phyloP scores from a whole-genome alignment of 2,797 vertebrate genomes.

The Sebastes paucispinis region DNA sequence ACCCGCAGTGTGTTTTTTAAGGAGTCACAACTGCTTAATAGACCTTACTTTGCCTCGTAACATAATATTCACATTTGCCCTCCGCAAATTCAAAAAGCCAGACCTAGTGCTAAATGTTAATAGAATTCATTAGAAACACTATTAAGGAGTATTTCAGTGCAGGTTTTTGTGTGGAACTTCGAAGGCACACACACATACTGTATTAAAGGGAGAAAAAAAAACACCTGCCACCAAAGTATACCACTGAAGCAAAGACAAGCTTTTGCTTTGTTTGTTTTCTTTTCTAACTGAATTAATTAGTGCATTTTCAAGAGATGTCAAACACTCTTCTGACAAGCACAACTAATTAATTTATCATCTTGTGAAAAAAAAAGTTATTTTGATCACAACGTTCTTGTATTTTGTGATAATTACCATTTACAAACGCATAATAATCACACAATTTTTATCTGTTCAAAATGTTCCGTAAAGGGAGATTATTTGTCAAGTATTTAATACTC shows the following conservation, averaged over 20 bases:
- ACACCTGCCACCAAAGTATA: not conserved
- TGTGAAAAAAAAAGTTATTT: not conserved
- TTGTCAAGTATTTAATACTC: too few species aligned
- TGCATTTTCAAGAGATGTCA: not conserved
- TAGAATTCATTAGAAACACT: conserved; percentile 12
- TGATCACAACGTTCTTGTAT: not conserved
- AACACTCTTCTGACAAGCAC: not conserved
- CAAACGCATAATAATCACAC: too few species aligned
- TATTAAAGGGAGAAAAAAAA: not conserved
- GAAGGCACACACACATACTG: not conserved
- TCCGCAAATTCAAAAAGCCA: conserved; percentile 2
- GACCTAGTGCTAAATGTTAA: conserved; percentile 20
- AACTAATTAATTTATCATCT: not conserved
- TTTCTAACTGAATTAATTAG: not conserved
- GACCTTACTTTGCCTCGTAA: conserved; percentile 21
- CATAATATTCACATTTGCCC: conserved; percentile 11
- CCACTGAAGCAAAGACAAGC: not conserved
- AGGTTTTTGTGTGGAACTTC: not conserved
- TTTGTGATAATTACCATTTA: not conserved
- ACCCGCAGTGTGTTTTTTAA: conserved; percentile 28
- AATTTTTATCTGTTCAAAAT: too few species aligned
- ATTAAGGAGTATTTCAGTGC: not conserved
- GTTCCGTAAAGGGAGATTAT: too few species aligned
- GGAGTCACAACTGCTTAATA: conserved; percentile 22
- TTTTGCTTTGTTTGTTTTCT: not conserved